phyloP scores from a whole-genome alignment of 2,113 vertebrate species.

The Plotosus lineatus region DNA sequence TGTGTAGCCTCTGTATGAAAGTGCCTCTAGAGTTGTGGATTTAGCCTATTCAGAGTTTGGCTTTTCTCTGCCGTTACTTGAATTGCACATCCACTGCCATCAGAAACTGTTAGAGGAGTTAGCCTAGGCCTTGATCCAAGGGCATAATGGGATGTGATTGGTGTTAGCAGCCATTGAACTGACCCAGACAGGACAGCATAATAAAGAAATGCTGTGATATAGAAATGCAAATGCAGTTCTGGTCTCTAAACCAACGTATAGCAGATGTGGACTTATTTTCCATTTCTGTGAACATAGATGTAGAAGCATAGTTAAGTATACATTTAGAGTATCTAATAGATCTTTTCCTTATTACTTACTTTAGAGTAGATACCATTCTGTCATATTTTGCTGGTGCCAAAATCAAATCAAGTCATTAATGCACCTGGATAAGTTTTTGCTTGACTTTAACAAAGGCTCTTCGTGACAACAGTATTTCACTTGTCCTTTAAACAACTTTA shows the following conservation, averaged over 20 bases:
- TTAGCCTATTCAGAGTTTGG: constrained; percentile 57
- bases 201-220: constrained; percentile 39
- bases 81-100: constrained; percentile 66
- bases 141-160: constrained; percentile 67
- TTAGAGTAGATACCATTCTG: constrained; percentile 1
- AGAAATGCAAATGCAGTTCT: constrained; percentile 14
- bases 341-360: not conserved
- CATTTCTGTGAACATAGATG: constrained; percentile 1
- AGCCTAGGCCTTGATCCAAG: constrained; percentile 58
- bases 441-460: constrained; percentile 3
- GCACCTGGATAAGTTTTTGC: not conserved
- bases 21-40: constrained; percentile 56
- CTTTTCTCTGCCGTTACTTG: constrained; percentile 68
- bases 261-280: not conserved
- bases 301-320: not conserved
- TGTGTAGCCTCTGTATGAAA: constrained; percentile 65
- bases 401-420: not conserved
- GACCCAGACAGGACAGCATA: constrained; percentile 64
- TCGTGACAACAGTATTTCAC: constrained; percentile 13
- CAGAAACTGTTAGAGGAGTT: constrained; percentile 68
- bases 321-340: not conserved
- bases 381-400: not conserved
- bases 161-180: constrained; percentile 58
- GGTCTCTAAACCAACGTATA: not conserved
- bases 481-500: constrained; percentile 51